Evolutionary conservation across 2,888 invertebrate genomes (phyloP).

Genomic region (Lycia hirtaria): DNA sequence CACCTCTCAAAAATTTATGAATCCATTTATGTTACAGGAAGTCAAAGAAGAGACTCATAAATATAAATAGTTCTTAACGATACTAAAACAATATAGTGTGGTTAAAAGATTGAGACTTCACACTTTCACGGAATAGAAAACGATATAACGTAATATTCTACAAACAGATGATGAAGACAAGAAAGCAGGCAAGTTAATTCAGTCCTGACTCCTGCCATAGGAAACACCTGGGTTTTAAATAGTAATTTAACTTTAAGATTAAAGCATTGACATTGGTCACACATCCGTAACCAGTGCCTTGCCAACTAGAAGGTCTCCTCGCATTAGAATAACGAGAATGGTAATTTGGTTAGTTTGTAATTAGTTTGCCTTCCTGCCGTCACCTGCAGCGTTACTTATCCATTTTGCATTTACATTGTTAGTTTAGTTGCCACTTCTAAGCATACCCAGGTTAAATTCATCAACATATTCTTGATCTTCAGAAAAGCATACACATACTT

Average conservation of each 20-base stretch:
- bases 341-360: slow-evolving; percentile 26
- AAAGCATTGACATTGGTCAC: slow-evolving; percentile 23
- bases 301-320: slow-evolving; percentile 22
- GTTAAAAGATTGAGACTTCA: too few relatives aligned
- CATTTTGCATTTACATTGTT: slow-evolving; percentile 14
- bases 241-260: slow-evolving; percentile 22
- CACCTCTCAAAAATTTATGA: too few relatives aligned
- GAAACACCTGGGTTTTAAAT: slow-evolving; percentile 13
- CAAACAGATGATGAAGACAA: not conserved
- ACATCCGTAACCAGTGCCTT: slow-evolving; percentile 25
- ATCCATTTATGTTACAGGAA: too few relatives aligned
- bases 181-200: slow-evolving; percentile 5
- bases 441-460: not conserved
- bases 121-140: too few relatives aligned
- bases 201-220: not conserved
- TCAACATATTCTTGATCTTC: not conserved
- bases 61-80: too few relatives aligned
- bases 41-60: too few relatives aligned
- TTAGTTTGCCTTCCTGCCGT: slow-evolving; percentile 28
- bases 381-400: slow-evolving; percentile 25
- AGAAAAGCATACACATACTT: too few relatives aligned
- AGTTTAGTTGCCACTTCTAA: slow-evolving; percentile 1
- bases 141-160: too few relatives aligned
- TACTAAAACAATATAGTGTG: too few relatives aligned
- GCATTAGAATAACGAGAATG: slow-evolving; percentile 33